These are phyloP conservation scores for Pteropus alecto DNA, from an alignment of 2,113 vertebrate genomes.

Conservation along the genomic window DNA sequence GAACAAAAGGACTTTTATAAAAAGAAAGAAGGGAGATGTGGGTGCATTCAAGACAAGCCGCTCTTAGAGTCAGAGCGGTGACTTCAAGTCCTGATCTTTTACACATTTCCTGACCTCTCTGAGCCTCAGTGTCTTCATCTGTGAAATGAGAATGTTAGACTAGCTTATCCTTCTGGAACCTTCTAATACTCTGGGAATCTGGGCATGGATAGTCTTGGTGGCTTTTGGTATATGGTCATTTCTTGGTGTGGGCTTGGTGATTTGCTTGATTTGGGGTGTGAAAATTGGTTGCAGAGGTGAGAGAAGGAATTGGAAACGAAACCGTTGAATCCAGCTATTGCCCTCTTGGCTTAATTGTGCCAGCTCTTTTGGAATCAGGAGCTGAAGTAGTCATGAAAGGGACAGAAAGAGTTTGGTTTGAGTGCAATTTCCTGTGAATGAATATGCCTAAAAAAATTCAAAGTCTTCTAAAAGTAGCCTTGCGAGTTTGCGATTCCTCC, in stretches of 20 bases:
- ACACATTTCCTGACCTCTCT: neutral
- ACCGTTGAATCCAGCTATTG: neutral
- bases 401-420: neutral
- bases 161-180: neutral
- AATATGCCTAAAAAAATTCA: neutral
- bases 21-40: neutral
- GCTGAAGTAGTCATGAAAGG: neutral
- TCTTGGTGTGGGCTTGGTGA: neutral
- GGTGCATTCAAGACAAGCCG: neutral
- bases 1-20: neutral
- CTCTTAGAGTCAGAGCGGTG: neutral
- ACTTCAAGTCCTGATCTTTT: neutral
- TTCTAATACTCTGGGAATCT: neutral
- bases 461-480: constrained; percentile 43
- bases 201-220: neutral
- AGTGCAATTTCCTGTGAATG: neutral
- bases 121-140: neutral
- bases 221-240: neutral
- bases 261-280: neutral
- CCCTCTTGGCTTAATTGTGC: neutral
- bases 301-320: neutral
- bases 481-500: constrained; percentile 62
- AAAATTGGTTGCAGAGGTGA: neutral
- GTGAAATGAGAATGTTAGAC: neutral
- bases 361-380: neutral